Evolutionary conservation across 2,113 vertebrate species (phyloP).

Genomic region (Salminus brasiliensis): DNA sequence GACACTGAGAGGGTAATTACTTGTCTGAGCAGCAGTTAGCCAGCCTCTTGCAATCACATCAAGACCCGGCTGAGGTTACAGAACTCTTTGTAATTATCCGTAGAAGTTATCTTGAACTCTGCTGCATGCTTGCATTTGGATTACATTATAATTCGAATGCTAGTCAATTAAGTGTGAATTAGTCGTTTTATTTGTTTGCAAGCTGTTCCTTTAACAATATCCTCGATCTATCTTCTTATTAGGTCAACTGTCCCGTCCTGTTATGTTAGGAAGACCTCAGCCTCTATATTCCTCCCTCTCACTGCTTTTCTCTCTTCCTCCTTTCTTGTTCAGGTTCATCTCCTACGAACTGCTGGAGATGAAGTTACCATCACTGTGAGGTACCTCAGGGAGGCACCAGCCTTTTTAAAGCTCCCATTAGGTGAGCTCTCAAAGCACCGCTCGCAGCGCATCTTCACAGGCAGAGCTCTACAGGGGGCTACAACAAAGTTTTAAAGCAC

Average conservation of each 20-base stretch:
- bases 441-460: slow-evolving; percentile 13
- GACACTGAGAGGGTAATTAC: slow-evolving; percentile 48
- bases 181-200: slow-evolving; percentile 1
- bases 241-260: slow-evolving; percentile 18
- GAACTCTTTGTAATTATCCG: slow-evolving; percentile 31
- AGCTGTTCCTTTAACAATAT: slow-evolving; percentile 7
- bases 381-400: slow-evolving; percentile 92
- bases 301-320: background rate
- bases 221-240: slow-evolving; percentile 9
- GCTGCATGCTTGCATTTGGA: slow-evolving; percentile 18
- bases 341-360: slow-evolving; percentile 90
- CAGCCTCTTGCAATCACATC: slow-evolving; percentile 33
- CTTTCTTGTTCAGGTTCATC: slow-evolving; percentile 82
- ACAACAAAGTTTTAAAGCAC: slow-evolving; percentile 21
- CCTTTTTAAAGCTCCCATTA: slow-evolving; percentile 93
- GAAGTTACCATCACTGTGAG: slow-evolving; percentile 93
- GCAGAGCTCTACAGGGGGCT: slow-evolving; percentile 32
- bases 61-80: slow-evolving; percentile 15
- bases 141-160: slow-evolving; percentile 18
- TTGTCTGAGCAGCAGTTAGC: slow-evolving; percentile 49
- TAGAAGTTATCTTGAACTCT: slow-evolving; percentile 15
- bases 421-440: slow-evolving; percentile 75
- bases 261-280: background rate
- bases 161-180: slow-evolving; percentile 9
- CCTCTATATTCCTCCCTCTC: slow-evolving; percentile 15